Evolutionary conservation across 2,797 vertebrate genomes (phyloP).

Genomic region (Semaprochilodus insignis): DNA sequence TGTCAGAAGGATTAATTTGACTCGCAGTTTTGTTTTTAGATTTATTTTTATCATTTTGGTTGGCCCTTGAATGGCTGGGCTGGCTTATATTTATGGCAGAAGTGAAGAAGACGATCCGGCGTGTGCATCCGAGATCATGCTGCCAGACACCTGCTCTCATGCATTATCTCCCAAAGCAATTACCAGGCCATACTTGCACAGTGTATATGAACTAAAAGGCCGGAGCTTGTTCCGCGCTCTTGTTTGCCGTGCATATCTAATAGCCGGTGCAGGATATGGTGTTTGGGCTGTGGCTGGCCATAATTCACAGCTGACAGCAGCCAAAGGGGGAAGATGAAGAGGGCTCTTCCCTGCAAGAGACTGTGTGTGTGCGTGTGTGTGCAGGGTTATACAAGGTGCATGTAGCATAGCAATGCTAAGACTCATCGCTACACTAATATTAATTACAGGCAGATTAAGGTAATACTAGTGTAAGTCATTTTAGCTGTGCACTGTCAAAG

Average conservation of each 20-base stretch:
- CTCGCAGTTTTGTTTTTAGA: conserved; percentile 59
- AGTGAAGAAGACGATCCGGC: conserved; percentile 51
- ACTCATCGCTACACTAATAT: conserved; percentile 28
- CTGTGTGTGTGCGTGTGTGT: not conserved
- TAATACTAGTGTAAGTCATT: not conserved
- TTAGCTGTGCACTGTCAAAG: not conserved
- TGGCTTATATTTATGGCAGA: conserved; percentile 65
- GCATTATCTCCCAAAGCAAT: conserved; percentile 67
- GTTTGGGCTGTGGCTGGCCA: conserved; percentile 60
- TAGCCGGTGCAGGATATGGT: conserved; percentile 59
- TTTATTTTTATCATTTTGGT: conserved; percentile 63
- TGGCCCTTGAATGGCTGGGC: conserved; percentile 51
- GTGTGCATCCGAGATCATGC: conserved; percentile 63
- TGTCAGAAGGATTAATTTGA: conserved; percentile 69
- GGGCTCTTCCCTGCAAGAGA: conserved; percentile 30
- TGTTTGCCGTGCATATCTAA: conserved; percentile 68
- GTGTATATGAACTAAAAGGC: conserved; percentile 64
- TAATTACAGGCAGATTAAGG: conserved; percentile 22
- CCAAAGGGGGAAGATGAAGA: conserved; percentile 50
- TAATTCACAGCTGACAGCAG: conserved; percentile 65
- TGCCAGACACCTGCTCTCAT: conserved; percentile 35
- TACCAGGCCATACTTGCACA: conserved; percentile 57
- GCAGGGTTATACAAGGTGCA: conserved; percentile 31
- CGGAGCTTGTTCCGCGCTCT: conserved; percentile 60
- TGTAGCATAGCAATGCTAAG: conserved; percentile 6